Base-by-base conservation (phyloP, 2,888 invertebrate species). In the Sericinus montela region DNA sequence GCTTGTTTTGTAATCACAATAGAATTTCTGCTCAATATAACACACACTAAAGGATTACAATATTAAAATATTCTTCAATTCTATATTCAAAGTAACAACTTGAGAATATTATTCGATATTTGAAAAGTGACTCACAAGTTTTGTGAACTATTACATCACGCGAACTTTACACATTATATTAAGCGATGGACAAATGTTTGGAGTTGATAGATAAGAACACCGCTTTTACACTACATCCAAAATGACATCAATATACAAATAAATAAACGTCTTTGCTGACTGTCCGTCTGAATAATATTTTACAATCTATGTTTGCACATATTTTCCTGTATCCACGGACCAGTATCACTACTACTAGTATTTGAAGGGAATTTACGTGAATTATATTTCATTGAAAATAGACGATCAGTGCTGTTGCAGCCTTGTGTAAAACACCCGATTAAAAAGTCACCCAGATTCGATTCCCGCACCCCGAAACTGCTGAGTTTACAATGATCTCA, bases 21-120 rank as follows among this genome's bases (percentile, higher is more conserved):
- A 53, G 61, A 67, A 63, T 67, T 67, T 58, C 55, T 59, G 63
- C 56, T 38, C 49, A 10, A 11, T n/a, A 1, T 32, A 32, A 32
- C 11, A 32, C 11, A 49, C 47, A 53, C 23, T 25, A 9, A 19
- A 37, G 16, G n/a, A 43, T 16, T 3, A 13, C 11, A 35, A 16
- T n/a, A n/a, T 37, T 42, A 23, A 41, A 41, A 16, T 41, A 29
- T 30, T 13, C 11, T 34, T 7, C 25, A 30, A 13, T 30, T 1
- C 6, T 1, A n/a, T n/a, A n/a, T 7, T 23, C 14, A 9, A 44
- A 37, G 23, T 44, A 15, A 2, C 28, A 28, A 37, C 29, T 15
- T 28, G 11, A n/a, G 36, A 13, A 11, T 23, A 9, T 15, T 45
- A 9, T 37, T 36, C 14, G 30, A 47, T 35, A 40, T 34, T 23